These are phyloP conservation scores for Drosophila sechellia DNA, from an alignment of 1,140 invertebrate genomes.

Conservation along the genomic window DNA sequence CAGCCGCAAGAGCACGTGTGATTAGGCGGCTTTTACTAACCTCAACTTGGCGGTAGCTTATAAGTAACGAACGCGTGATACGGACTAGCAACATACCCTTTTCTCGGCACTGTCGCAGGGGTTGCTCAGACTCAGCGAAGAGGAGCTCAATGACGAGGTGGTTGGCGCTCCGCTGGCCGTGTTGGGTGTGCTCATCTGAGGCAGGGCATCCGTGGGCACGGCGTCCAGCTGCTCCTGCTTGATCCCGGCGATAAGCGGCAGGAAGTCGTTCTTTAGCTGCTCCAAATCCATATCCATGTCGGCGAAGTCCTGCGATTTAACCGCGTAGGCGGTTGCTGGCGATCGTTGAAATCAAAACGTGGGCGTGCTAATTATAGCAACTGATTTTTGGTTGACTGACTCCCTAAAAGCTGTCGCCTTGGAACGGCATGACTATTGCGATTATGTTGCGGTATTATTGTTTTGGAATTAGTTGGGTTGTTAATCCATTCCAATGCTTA, in stretches of 20 bases:
- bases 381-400: slow-evolving; percentile 3
- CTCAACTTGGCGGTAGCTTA: not conserved
- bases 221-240: slow-evolving; percentile 82
- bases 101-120: slow-evolving; percentile 83
- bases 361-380: slow-evolving; percentile 38
- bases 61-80: not conserved
- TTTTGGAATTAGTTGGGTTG: slow-evolving; percentile 14
- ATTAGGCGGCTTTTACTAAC: slow-evolving; percentile 14
- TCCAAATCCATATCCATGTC: slow-evolving; percentile 81
- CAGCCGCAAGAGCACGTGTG: slow-evolving; percentile 25
- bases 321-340: slow-evolving; percentile 22
- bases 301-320: slow-evolving; percentile 26
- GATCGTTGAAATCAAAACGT: slow-evolving; percentile 3
- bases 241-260: slow-evolving; percentile 76
- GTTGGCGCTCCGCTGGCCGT: slow-evolving; percentile 57
- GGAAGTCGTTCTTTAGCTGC: slow-evolving; percentile 80
- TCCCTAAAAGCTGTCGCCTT: slow-evolving; percentile 25
- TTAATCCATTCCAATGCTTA: slow-evolving; percentile 37
- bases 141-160: slow-evolving; percentile 70
- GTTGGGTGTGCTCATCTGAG: slow-evolving; percentile 45
- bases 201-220: slow-evolving; percentile 60
- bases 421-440: slow-evolving; percentile 27
- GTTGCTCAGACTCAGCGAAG: slow-evolving; percentile 74
- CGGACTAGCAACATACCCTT: not conserved
- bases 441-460: slow-evolving; percentile 19